Percentiles rank a stretch among this genome's conserved stretches.
phyloP scores from a whole-genome alignment of 2,797 vertebrate species.

The Discoglossus pictus region DNA sequence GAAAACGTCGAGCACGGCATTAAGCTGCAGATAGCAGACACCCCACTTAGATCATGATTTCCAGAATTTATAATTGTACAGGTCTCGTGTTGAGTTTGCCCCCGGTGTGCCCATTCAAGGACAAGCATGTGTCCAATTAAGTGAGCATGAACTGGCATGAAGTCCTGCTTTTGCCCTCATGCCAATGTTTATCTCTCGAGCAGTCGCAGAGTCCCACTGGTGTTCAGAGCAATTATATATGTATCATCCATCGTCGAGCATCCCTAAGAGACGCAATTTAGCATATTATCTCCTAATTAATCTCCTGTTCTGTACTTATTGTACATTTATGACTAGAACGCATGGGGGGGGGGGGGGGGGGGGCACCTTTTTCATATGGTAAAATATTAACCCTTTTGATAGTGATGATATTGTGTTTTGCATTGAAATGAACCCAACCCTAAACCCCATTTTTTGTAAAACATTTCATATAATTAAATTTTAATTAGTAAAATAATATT shows the following conservation, averaged over 20 bases:
- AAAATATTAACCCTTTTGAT: too few species aligned
- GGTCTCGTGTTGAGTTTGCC: slow-evolving; percentile 6
- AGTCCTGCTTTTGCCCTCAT: slow-evolving; percentile 1
- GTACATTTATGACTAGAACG: slow-evolving; percentile 18
- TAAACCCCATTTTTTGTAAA: too few species aligned
- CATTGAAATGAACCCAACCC: too few species aligned
- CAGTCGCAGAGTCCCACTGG: slow-evolving; percentile 6
- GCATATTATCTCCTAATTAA: slow-evolving; percentile 35
- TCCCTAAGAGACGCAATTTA: slow-evolving; percentile 35
- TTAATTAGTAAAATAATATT: too few species aligned
- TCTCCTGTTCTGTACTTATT: slow-evolving; percentile 21
- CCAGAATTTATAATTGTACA: neutral
- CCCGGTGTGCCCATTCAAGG: neutral
- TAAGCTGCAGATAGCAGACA: neutral
- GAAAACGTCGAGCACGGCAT: too few species aligned
- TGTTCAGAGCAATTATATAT: slow-evolving; percentile 23
- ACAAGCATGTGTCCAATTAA: slow-evolving; percentile 29
- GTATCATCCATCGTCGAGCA: slow-evolving; percentile 17
- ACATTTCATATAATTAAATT: too few species aligned
- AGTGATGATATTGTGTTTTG: too few species aligned
- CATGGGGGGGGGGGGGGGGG: too few species aligned
- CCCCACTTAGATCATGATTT: neutral
- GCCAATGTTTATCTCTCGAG: slow-evolving; percentile 12
- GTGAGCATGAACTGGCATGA: slow-evolving; percentile 9
- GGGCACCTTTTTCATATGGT: too few species aligned